A percentile compares a stretch with the other conserved stretches of the same genome.
These are phyloP conservation scores for Danio aesculapii DNA, from an alignment of 2,797 vertebrate species.

Conservation along the genomic window DNA sequence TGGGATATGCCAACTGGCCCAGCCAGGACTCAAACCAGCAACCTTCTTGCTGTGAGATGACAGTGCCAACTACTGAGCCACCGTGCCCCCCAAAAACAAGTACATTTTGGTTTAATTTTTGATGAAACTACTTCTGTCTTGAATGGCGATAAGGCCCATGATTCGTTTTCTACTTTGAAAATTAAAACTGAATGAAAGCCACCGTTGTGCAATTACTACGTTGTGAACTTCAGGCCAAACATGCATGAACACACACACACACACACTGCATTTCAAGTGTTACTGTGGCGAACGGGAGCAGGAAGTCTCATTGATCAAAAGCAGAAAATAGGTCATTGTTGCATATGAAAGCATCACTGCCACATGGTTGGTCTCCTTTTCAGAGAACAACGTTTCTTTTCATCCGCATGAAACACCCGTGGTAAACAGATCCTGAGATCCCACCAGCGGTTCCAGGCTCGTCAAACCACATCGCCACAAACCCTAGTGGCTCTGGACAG, in stretches of 20 bases:
- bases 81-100: too few species aligned
- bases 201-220: conserved; percentile 1
- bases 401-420: conserved; percentile 12
- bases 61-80: too few species aligned
- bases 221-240: conserved; percentile 21
- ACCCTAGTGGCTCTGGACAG: neutral
- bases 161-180: neutral
- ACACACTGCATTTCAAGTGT: neutral
- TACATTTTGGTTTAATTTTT: too few species aligned
- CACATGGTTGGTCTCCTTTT: conserved; percentile 50
- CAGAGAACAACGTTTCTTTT: conserved; percentile 43
- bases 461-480: neutral
- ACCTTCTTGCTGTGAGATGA: too few species aligned
- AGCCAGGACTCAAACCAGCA: too few species aligned
- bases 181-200: neutral
- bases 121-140: neutral
- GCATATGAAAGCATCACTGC: conserved; percentile 55
- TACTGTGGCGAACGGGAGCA: conserved; percentile 2
- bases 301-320: conserved; percentile 42
- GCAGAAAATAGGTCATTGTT: conserved; percentile 57
- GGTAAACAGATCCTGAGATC: conserved; percentile 22
- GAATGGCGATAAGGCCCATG: neutral
- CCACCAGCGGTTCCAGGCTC: neutral
- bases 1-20: too few species aligned
- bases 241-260: neutral